Evolutionary conservation across 2,888 invertebrate species (phyloP).

Genomic region (Erebia ligea): DNA sequence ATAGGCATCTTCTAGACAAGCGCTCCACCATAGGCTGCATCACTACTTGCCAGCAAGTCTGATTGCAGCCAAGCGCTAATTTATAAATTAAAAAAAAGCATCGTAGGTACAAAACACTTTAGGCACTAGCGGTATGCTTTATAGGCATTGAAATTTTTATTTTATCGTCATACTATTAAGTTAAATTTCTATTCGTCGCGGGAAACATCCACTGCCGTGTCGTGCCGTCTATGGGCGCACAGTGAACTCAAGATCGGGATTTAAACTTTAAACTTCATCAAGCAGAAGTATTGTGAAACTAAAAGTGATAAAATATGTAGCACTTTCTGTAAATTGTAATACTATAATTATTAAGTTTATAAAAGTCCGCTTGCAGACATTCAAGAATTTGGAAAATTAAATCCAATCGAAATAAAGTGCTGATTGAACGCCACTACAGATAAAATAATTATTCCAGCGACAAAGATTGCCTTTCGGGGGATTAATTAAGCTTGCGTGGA

Average conservation of each 20-base stretch:
- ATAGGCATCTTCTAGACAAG: too few species aligned
- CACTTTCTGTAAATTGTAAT: not conserved
- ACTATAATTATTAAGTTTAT: not conserved
- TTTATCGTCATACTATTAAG: too few species aligned
- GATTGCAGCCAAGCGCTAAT: too few species aligned
- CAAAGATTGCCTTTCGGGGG: constrained; percentile 34
- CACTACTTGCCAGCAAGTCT: too few species aligned
- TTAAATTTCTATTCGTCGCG: too few species aligned
- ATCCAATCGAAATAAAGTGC: not conserved
- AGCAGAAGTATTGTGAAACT: not conserved
- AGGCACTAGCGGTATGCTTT: too few species aligned
- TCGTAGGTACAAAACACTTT: too few species aligned
- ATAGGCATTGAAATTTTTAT: too few species aligned
- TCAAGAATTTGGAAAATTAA: not conserved
- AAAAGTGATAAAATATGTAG: not conserved
- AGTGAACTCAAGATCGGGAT: too few species aligned
- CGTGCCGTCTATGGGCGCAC: too few species aligned
- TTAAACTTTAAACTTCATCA: not conserved
- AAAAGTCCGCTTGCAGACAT: not conserved
- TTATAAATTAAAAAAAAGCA: not conserved
- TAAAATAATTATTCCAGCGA: constrained; percentile 30
- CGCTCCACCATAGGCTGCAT: too few species aligned
- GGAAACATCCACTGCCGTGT: too few species aligned
- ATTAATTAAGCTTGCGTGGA: constrained; percentile 39
- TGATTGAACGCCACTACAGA: constrained; percentile 20